Base-by-base conservation (phyloP, 2,888 invertebrate genomes). In the Steromphala cineraria region DNA sequence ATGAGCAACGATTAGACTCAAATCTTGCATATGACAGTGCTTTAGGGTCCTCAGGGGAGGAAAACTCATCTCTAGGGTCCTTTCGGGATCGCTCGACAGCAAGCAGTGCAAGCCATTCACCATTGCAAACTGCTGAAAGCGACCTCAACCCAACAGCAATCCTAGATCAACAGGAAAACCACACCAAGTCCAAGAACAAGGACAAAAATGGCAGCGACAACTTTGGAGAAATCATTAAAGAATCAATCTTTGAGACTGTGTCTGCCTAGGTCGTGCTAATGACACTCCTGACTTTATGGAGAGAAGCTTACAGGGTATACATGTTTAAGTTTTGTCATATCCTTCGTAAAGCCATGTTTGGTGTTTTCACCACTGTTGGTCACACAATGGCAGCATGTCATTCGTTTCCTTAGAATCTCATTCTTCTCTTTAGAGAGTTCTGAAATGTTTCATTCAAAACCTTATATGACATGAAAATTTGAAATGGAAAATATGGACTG, bases 201-300 rank as follows among this genome's bases (percentile, higher is more conserved):
- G 55, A 46, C 21, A 78, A 79, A n/a, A 74, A 81, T 15, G 74
- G 80, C 5, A 85, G 86, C 52, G 86, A 86, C 79, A 97, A 97
- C 93, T 97, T 97, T 92, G 97, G 97, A 79, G 97, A 97, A 94
- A 96, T 98, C 90, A 97, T 97, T 89, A 97, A 97, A 94, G 97
- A 97, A 94, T 96, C 97, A 85, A 97, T 97, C 95, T 97, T 97
- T 92, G 97, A 97, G 94, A 97, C 97, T 90, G 97, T 97, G 90
- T 96, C 96, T 90, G 96, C 96, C 17, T 92, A 87, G 81, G 28
- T 56, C 21, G 71, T 71, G 71, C 19, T 36, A 31, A 4, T 40
- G 71, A 36, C 71, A 71, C 40, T 71, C 19, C 28, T 71, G 71
- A 71, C 31, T 40, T n/a, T 40, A 36, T 31, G 15, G 36, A 36